Evolutionary conservation across 2,113 vertebrate genomes (phyloP).

Genomic region (Myotis lucifugus): DNA sequence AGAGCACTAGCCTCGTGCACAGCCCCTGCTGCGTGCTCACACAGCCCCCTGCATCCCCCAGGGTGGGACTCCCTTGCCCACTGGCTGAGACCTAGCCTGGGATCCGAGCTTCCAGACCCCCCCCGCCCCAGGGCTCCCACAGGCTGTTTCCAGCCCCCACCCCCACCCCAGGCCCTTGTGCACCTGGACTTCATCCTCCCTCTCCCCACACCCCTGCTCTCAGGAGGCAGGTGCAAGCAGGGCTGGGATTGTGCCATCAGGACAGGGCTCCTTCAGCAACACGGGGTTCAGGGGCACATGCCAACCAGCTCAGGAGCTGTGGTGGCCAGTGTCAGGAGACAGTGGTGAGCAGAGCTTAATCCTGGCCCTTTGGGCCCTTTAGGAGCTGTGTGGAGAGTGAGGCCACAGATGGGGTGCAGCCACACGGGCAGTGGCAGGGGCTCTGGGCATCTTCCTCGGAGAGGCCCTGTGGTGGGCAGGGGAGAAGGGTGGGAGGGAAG

Average conservation of each 20-base stretch:
- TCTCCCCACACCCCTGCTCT: not conserved
- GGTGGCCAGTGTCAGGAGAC: too few species aligned
- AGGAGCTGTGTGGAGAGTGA: not conserved
- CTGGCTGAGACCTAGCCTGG: not conserved
- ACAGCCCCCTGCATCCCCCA: too few species aligned
- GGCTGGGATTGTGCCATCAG: too few species aligned
- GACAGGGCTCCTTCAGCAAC: too few species aligned
- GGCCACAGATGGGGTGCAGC: not conserved
- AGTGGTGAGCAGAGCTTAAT: not conserved
- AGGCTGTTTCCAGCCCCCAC: not conserved
- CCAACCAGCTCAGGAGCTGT: too few species aligned
- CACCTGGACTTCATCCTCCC: too few species aligned
- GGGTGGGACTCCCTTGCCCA: too few species aligned
- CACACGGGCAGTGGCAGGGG: not conserved
- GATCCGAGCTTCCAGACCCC: not conserved
- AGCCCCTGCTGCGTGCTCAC: fast-evolving
- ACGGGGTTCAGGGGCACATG: too few species aligned
- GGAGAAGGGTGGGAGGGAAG: too few species aligned
- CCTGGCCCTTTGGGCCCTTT: not conserved
- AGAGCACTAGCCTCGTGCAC: too few species aligned
- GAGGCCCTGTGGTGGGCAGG: not conserved
- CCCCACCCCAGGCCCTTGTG: too few species aligned
- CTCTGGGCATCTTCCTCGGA: not conserved
- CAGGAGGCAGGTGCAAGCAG: too few species aligned
- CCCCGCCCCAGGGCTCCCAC: not conserved